These are phyloP conservation scores for Enteromius thamalakanensis DNA, from an alignment of 2,797 vertebrate species.

Conservation along the genomic window DNA sequence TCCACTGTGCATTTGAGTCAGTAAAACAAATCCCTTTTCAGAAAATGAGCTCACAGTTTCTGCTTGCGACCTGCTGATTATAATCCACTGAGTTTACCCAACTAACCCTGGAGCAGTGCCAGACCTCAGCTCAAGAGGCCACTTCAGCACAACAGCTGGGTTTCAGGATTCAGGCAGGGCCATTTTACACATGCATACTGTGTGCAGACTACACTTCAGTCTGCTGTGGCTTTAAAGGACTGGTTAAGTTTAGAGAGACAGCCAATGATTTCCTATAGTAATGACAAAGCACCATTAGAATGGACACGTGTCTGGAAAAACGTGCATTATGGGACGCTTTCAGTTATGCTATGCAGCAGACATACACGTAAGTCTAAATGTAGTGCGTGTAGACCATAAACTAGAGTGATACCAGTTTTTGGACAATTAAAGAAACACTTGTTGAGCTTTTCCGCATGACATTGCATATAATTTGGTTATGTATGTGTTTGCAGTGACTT, in stretches of 20 bases:
- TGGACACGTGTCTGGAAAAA: background rate
- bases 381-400: background rate
- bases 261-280: background rate
- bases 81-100: conserved; percentile 1
- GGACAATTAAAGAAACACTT: background rate
- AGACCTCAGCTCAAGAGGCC: conserved; percentile 17
- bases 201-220: conserved; percentile 1
- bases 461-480: background rate
- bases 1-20: background rate
- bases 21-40: background rate
- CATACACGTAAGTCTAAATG: conserved; percentile 2
- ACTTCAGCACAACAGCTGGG: conserved; percentile 20
- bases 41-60: conserved; percentile 9
- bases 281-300: background rate
- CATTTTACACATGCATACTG: background rate
- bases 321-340: background rate
- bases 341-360: conserved; percentile 1
- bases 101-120: background rate
- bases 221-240: conserved; percentile 6
- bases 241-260: background rate
- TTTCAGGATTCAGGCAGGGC: background rate
- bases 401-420: background rate
- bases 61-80: background rate
- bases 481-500: conserved; percentile 67
- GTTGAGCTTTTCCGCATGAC: background rate